Conservation (phyloP, 2,113 vertebrate genomes). For the Accipiter cooperii region DNA sequence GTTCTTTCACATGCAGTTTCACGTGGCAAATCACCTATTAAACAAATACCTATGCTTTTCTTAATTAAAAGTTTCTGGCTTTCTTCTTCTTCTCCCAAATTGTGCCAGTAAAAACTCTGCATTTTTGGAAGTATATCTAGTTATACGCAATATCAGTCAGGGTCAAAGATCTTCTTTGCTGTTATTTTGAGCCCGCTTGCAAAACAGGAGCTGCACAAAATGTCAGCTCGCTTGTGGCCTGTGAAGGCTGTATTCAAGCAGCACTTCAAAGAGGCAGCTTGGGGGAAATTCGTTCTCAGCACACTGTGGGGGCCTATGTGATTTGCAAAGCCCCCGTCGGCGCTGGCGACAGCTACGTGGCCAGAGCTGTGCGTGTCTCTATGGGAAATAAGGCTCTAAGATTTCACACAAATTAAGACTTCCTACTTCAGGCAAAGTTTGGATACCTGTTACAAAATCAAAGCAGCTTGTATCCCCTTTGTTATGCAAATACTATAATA, state of each 20-base stretch:
- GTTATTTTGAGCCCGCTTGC: neutral
- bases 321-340: neutral
- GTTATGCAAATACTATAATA: neutral
- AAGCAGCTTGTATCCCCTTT: neutral
- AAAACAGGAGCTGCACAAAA: constrained; percentile 3
- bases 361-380: neutral
- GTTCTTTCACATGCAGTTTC: neutral
- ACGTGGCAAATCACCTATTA: neutral
- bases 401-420: neutral
- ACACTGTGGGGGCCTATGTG: neutral
- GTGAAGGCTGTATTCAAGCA: neutral
- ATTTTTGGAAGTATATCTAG: neutral
- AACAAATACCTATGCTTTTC: neutral
- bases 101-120: rapidly evolving
- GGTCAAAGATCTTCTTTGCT: constrained; percentile 13
- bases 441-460: neutral
- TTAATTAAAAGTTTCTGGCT: neutral
- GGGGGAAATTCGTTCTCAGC: neutral
- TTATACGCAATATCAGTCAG: neutral
- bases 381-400: neutral
- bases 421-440: neutral
- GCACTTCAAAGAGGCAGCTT: constrained; percentile 43
- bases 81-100: neutral
- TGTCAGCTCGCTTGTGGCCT: neutral
- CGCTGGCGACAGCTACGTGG: neutral